phyloP scores from a whole-genome alignment of 2,888 invertebrate genomes.

The Nomada fucata region DNA sequence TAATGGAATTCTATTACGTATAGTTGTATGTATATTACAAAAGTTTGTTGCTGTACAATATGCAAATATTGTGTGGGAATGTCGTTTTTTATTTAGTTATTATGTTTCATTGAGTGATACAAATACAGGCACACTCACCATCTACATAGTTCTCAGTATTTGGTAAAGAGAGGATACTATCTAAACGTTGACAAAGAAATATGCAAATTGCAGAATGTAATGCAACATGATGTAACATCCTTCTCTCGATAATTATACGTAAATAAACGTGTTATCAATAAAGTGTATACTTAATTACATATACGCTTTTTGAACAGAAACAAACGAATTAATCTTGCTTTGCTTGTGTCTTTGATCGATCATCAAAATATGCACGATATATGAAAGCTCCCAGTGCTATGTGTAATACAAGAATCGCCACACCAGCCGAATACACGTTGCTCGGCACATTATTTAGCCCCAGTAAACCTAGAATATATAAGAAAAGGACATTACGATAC shows the following conservation, averaged over 20 bases:
- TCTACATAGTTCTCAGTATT: conserved; percentile 45
- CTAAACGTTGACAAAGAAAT: conserved; percentile 40
- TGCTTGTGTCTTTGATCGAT: conserved; percentile 69
- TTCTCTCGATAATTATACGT: conserved; percentile 30
- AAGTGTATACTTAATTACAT: conserved; percentile 65
- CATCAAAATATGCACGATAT: conserved; percentile 89
- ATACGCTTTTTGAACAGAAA: conserved; percentile 16
- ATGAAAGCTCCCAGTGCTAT: conserved; percentile 91
- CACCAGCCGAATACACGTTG: conserved; percentile 92
- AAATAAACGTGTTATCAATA: conserved; percentile 55
- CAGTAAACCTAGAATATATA: conserved; percentile 84
- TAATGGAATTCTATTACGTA: conserved; percentile 38
- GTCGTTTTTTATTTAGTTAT: conserved; percentile 54
- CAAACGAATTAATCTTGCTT: conserved; percentile 75
- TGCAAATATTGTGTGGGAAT: conserved; percentile 54
- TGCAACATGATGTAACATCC: conserved; percentile 49
- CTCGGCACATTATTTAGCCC: conserved; percentile 86
- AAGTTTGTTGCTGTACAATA: conserved; percentile 54
- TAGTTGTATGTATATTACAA: conserved; percentile 48
- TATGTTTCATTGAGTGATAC: conserved; percentile 44
- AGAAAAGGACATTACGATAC: conserved; percentile 25
- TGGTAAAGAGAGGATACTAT: conserved; percentile 37
- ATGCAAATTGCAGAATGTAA: conserved; percentile 39
- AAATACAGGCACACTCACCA: conserved; percentile 29
- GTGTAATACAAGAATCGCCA: conserved; percentile 91